Conservation (phyloP, 2,888 invertebrate genomes). For the Megalurothrips usitatus region DNA sequence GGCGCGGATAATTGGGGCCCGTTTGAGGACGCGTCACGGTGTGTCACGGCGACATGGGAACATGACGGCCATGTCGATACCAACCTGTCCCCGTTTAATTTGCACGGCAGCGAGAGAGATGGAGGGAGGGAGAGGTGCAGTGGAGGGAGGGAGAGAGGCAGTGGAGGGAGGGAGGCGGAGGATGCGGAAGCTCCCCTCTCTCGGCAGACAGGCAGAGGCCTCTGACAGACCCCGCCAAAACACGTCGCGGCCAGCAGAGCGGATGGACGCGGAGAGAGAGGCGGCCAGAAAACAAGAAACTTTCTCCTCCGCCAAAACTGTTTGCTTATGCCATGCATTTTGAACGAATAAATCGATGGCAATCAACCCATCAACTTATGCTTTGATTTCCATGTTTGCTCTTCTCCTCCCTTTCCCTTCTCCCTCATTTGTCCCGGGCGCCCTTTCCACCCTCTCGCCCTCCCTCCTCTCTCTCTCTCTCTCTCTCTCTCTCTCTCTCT, state of each 20-base stretch:
- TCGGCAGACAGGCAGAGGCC: too few relatives aligned
- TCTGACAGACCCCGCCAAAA: neutral
- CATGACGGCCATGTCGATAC: too few relatives aligned
- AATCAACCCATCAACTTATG: conserved; percentile 14
- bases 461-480: neutral
- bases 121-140: too few relatives aligned
- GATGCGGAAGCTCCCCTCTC: neutral
- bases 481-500: neutral
- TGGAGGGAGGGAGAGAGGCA: too few relatives aligned
- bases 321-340: conserved; percentile 16
- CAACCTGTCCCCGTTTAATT: too few relatives aligned
- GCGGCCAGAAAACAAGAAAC: conserved; percentile 1
- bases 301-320: neutral
- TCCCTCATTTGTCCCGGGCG: neutral
- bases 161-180: too few relatives aligned
- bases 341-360: conserved; percentile 13
- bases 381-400: conserved; percentile 25
- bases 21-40: too few relatives aligned
- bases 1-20: too few relatives aligned
- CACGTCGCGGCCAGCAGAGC: neutral
- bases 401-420: neutral
- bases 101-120: too few relatives aligned
- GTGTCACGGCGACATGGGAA: too few relatives aligned
- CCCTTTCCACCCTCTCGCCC: neutral
- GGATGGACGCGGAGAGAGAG: neutral